Percentiles rank a stretch among this genome's conserved stretches.
Conservation (phyloP, 2,888 invertebrate species). For the Ceraclea dissimilis region DNA sequence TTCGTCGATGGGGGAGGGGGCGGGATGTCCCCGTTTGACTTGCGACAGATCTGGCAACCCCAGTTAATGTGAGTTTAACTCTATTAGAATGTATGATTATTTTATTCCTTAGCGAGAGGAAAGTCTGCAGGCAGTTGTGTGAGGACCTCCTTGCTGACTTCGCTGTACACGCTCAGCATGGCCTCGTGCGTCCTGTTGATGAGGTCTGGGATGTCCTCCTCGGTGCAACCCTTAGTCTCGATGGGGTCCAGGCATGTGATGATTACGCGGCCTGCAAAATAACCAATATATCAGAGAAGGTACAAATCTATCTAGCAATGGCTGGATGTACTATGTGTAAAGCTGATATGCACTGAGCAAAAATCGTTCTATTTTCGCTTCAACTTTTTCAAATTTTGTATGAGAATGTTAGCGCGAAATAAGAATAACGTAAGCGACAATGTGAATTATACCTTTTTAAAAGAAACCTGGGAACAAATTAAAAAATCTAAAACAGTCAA, state of each 20-base stretch:
- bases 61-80: too few species aligned
- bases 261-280: slow-evolving; percentile 45
- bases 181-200: slow-evolving; percentile 41
- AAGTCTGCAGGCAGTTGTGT: slow-evolving; percentile 42
- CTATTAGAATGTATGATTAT: not conserved
- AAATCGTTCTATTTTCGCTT: too few species aligned
- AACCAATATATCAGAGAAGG: not conserved
- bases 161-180: slow-evolving; percentile 47
- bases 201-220: slow-evolving; percentile 45
- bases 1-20: too few species aligned
- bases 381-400: too few species aligned
- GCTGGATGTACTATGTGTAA: not conserved
- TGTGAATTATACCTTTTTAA: too few species aligned
- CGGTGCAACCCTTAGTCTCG: slow-evolving; percentile 42
- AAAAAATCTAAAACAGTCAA: too few species aligned
- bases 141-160: slow-evolving; percentile 45
- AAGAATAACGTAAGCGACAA: too few species aligned
- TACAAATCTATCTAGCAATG: too few species aligned
- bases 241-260: slow-evolving; percentile 49
- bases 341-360: not conserved
- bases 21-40: too few species aligned
- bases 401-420: too few species aligned
- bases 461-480: too few species aligned
- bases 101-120: slow-evolving; percentile 32
- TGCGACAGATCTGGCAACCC: too few species aligned